Percentiles rank a stretch among this genome's conserved stretches.
These are phyloP conservation scores for Leptinotarsa texana DNA, from an alignment of 1,140 invertebrate species.

Conservation along the genomic window DNA sequence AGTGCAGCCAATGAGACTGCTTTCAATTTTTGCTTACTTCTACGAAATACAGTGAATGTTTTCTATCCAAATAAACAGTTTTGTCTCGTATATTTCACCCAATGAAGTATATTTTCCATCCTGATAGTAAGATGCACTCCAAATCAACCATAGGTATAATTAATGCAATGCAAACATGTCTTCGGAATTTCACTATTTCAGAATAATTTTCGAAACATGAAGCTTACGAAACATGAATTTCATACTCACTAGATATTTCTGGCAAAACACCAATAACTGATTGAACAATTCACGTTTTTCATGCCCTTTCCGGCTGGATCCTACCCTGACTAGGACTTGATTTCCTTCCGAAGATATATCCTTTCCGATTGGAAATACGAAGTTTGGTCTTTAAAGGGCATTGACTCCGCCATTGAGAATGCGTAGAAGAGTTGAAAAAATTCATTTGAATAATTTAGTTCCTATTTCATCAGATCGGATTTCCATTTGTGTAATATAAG, in stretches of 20 bases:
- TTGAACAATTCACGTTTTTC: too few relatives aligned
- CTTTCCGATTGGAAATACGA: background rate
- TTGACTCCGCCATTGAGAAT: background rate
- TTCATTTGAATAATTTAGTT: background rate
- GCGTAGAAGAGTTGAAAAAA: background rate
- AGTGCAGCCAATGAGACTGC: too few relatives aligned
- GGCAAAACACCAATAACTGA: background rate
- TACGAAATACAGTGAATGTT: too few relatives aligned
- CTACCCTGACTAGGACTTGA: background rate
- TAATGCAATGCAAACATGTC: background rate
- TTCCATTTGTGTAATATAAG: too few relatives aligned
- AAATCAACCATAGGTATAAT: too few relatives aligned
- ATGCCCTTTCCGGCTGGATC: background rate
- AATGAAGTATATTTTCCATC: too few relatives aligned
- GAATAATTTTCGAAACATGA: background rate
- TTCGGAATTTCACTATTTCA: background rate
- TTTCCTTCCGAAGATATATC: slow-evolving; percentile 15
- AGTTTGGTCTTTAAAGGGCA: background rate
- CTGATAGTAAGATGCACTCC: too few relatives aligned
- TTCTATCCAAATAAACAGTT: too few relatives aligned
- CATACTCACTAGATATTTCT: background rate
- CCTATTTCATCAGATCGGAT: background rate
- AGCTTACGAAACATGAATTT: background rate
- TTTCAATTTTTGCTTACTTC: too few relatives aligned
- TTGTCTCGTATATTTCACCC: too few relatives aligned